phyloP scores from a whole-genome alignment of 23 tunicate species.

The Phallusia fumigata region DNA sequence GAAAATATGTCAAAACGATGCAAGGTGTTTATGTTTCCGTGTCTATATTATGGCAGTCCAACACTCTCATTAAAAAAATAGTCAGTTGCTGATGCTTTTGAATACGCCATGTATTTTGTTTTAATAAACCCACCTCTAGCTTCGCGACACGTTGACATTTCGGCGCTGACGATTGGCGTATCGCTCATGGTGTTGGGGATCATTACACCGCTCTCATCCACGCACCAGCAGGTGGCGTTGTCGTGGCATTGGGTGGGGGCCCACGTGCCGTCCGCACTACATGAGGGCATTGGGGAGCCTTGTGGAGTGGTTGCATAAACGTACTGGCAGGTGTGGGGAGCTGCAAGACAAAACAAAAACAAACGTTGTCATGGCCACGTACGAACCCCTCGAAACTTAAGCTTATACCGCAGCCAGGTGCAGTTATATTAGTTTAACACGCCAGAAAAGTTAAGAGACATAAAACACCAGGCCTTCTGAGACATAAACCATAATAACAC shows the following conservation, averaged over 20 bases:
- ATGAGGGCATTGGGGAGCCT: background rate
- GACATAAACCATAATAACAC: no score
- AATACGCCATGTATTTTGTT: no score
- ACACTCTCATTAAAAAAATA: no score
- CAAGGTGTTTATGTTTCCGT: background rate
- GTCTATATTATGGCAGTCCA: no score
- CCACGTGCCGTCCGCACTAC: background rate
- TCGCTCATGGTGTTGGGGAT: constrained; percentile 18
- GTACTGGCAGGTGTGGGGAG: constrained; percentile 23
- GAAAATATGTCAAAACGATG: background rate
- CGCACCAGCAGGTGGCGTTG: constrained; percentile 19
- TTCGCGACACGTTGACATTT: background rate
- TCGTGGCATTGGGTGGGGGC: constrained; percentile 10
- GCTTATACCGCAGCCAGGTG: no score
- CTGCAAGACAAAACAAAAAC: background rate
- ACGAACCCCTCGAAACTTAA: no score
- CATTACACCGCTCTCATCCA: constrained; percentile 12
- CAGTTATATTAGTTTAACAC: no score
- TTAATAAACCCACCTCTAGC: constrained; percentile 16
- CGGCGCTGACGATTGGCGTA: background rate
- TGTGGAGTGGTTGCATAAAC: background rate
- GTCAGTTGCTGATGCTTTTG: no score
- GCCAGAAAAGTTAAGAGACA: no score
- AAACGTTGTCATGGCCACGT: no score
- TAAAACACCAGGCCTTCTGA: no score